Evolutionary conservation across 2,113 vertebrate genomes (phyloP), one percentile per base, ranked within the genome.

Genomic region (Neotragus moschatus): DNA sequence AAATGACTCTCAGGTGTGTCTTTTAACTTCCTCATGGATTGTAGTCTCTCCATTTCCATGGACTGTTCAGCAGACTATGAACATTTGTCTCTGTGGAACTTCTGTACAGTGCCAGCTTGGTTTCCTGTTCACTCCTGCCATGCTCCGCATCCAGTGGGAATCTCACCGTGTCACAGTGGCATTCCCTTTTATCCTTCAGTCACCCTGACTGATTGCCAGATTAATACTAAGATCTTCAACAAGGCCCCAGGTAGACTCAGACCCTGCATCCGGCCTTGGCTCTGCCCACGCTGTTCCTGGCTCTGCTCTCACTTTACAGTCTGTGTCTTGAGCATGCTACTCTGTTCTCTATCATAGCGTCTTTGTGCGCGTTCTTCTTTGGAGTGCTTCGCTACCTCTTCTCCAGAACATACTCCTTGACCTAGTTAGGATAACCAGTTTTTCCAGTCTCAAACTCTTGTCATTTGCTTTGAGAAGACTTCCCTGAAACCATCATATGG

Each of bases 71-170:
- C 33, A 58, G 25, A 58, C 9, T 58, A 11, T 49, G 9, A n/a
- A 10, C 10, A 2, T 80, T 30, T 58, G 5, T 51, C 43, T 51
- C 75, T 51, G n/a, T 1, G 56, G 9, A 33, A 14, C 2, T n/a
- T 30, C 47, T 2, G 0, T 12, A 7, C 0, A 2, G 7, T 14
- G 17, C 56, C 13, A 25, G 12, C 10, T 21, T 80, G 39, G 11
- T 33, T 70, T 87, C 49, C 58, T 39, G 3, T 3, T 39, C 49
- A 55, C 13, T 30, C 12, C 30, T 17, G 9, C 70, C 30, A 5
- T 28, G 2, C 13, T 58, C 21, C 0, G 2, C 19, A 14, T n/a
- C 26, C 5, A 17, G 53, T 47, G 45, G 75, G 84, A 84, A 45
- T 45, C 56, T 30, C 21, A 10, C 14, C 23, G n/a, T 6, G 30